Evolutionary conservation across 2,113 vertebrate species (phyloP).

Genomic region (Hippocampus barbouri): DNA sequence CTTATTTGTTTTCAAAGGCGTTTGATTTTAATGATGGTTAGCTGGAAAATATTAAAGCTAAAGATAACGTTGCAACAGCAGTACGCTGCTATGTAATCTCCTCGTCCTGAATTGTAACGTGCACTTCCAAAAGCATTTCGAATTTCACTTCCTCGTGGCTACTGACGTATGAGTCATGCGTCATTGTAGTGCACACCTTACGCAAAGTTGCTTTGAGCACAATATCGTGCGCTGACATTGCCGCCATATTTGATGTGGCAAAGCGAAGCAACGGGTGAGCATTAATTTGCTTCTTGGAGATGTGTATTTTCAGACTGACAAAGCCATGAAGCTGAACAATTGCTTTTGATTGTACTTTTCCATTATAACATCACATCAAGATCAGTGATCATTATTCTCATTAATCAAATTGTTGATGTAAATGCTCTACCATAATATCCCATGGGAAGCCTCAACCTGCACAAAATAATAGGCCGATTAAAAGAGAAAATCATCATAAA

Average conservation of each 20-base stretch:
- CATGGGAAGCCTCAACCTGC: conserved; percentile 89
- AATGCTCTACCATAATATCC: conserved; percentile 87
- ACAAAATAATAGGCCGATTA: background rate
- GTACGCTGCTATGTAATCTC: background rate
- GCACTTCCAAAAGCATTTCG: too few relatives aligned
- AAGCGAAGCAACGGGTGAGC: background rate
- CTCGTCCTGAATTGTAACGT: too few relatives aligned
- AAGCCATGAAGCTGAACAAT: too few relatives aligned
- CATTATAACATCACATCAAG: too few relatives aligned
- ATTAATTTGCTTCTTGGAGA: too few relatives aligned
- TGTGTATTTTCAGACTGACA: too few relatives aligned
- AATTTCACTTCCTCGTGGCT: background rate
- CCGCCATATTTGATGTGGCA: background rate
- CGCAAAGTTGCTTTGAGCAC: too few relatives aligned
- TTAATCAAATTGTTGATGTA: too few relatives aligned
- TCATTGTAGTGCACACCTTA: background rate
- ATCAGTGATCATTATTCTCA: too few relatives aligned
- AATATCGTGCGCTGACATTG: too few relatives aligned
- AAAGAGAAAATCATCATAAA: background rate
- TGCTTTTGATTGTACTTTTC: too few relatives aligned
- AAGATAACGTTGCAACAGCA: background rate
- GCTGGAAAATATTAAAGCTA: background rate
- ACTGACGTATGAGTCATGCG: background rate
- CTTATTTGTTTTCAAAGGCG: background rate
- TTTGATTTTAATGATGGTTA: background rate